Percentiles rank a stretch among this genome's conserved stretches.
phyloP scores from a whole-genome alignment of 2,888 invertebrate species.

The Idaea biselata region DNA sequence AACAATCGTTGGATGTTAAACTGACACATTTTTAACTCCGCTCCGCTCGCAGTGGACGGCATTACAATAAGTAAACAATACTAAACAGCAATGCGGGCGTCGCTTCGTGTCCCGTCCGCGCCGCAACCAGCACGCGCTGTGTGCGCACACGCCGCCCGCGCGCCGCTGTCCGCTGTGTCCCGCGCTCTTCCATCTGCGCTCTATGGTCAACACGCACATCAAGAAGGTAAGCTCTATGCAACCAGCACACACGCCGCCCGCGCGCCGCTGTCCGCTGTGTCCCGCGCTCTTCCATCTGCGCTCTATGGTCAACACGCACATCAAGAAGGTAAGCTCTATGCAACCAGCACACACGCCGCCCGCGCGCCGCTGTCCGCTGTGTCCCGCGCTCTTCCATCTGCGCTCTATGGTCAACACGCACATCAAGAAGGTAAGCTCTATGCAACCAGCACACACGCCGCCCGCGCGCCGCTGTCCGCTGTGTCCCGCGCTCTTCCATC shows the following conservation, averaged over 20 bases:
- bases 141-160: slow-evolving; percentile 64
- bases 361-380: slow-evolving; percentile 66
- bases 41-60: too few relatives aligned
- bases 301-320: slow-evolving; percentile 73
- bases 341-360: slow-evolving; percentile 58
- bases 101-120: slow-evolving; percentile 65
- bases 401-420: slow-evolving; percentile 74
- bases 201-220: slow-evolving; percentile 73
- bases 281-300: slow-evolving; percentile 71
- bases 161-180: slow-evolving; percentile 72
- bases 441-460: slow-evolving; percentile 51
- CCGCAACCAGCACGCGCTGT: slow-evolving; percentile 66
- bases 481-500: slow-evolving; percentile 72
- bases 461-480: slow-evolving; percentile 69
- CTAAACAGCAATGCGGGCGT: slow-evolving; percentile 65
- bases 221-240: slow-evolving; percentile 56
- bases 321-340: slow-evolving; percentile 61
- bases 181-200: slow-evolving; percentile 69
- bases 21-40: too few relatives aligned
- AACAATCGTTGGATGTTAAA: too few relatives aligned
- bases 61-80: too few relatives aligned
- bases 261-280: slow-evolving; percentile 69
- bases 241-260: slow-evolving; percentile 59
- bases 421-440: slow-evolving; percentile 62
- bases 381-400: slow-evolving; percentile 72